A percentile compares a stretch with the other conserved stretches of the same genome.
Evolutionary conservation across 2,113 vertebrate genomes (phyloP).

Genomic region (Brachypteracias leptosomus): DNA sequence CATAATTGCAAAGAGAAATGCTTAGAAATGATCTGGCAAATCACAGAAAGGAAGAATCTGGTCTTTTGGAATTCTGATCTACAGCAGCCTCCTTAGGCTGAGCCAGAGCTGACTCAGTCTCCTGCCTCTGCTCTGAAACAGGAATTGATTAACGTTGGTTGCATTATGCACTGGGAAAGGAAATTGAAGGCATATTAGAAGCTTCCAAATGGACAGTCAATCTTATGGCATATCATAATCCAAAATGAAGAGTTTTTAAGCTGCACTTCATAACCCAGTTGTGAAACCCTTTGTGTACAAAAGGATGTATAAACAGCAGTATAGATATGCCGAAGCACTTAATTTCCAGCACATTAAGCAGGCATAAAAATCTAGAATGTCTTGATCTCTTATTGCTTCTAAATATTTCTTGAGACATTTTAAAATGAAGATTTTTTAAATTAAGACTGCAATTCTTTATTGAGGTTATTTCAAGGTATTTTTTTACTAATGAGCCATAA

Average conservation of each 20-base stretch:
- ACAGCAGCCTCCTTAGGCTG: neutral
- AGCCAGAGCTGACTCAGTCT: neutral
- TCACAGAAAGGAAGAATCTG: neutral
- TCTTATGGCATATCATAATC: neutral
- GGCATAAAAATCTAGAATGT: neutral
- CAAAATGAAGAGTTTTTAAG: neutral
- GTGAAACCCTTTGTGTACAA: accelerated
- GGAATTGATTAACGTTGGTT: neutral
- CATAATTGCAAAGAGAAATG: neutral
- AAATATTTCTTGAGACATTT: neutral
- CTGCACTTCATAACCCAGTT: neutral
- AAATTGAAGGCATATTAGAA: neutral
- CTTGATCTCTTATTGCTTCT: neutral
- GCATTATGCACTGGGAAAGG: neutral
- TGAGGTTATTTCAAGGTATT: neutral
- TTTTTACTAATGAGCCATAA: neutral
- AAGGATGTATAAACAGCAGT: neutral
- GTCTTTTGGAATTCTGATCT: neutral
- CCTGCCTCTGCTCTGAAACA: neutral
- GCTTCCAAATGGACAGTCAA: neutral
- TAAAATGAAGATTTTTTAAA: neutral
- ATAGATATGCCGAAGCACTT: neutral
- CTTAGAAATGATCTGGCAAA: neutral
- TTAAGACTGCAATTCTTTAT: neutral
- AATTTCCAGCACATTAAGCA: neutral